phyloP scores from a whole-genome alignment of 2,888 invertebrate species.

The Plutella xylostella region DNA sequence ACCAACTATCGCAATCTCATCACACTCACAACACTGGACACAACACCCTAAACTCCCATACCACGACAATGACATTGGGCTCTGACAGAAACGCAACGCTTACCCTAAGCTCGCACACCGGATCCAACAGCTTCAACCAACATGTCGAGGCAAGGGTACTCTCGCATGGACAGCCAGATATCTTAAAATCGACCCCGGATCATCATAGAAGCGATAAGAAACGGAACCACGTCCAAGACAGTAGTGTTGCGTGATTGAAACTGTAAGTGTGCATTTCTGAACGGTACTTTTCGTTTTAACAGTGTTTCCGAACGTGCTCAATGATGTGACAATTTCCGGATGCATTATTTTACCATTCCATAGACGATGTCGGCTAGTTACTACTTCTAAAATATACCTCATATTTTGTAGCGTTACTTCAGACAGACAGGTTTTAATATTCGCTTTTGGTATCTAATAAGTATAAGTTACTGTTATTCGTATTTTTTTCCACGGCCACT shows the following conservation, averaged over 20 bases:
- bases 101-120: constrained; percentile 50
- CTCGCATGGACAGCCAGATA: constrained; percentile 80
- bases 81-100: constrained; percentile 52
- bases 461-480: too few species aligned
- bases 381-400: constrained; percentile 50
- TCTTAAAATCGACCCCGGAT: constrained; percentile 88
- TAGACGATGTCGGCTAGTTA: constrained; percentile 25
- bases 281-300: not conserved
- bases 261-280: not conserved
- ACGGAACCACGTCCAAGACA: constrained; percentile 46
- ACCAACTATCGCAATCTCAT: constrained; percentile 31
- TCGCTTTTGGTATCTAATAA: too few species aligned
- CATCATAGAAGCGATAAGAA: constrained; percentile 71
- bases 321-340: constrained; percentile 3
- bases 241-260: constrained; percentile 52
- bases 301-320: not conserved
- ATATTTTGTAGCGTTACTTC: constrained; percentile 51
- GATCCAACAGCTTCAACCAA: constrained; percentile 34
- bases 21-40: constrained; percentile 40
- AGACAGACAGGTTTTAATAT: constrained; percentile 35
- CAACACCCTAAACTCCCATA: constrained; percentile 71
- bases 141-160: constrained; percentile 34
- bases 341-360: constrained; percentile 34
- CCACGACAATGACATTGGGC: constrained; percentile 53
- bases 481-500: too few species aligned